Conservation (phyloP, 2,888 invertebrate species). For the Cryptosula pallasiana region DNA sequence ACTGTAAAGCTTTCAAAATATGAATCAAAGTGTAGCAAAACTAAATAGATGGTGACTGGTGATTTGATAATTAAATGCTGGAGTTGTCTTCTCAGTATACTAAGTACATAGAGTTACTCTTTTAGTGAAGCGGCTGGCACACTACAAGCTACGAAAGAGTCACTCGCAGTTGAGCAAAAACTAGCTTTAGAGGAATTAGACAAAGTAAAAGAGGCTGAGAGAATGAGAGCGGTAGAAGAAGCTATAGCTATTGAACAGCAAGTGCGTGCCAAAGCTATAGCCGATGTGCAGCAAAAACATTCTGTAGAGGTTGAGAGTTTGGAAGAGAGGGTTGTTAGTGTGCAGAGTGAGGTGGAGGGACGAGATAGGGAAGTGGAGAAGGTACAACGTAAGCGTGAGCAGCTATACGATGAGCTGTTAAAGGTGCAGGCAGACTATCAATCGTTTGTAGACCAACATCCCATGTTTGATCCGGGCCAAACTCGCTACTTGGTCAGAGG, state of each 20-base stretch:
- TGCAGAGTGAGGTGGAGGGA: not conserved
- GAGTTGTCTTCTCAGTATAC: not conserved
- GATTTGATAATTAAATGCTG: too few species aligned
- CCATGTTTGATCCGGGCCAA: constrained; percentile 5
- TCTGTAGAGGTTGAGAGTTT: not conserved
- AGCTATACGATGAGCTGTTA: constrained; percentile 1
- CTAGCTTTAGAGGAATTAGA: constrained; percentile 27
- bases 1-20: too few species aligned
- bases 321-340: not conserved
- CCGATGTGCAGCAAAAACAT: not conserved
- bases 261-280: constrained; percentile 63
- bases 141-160: constrained; percentile 30
- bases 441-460: not conserved
- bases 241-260: constrained; percentile 68
- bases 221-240: constrained; percentile 27
- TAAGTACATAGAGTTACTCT: not conserved
- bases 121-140: constrained; percentile 25
- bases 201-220: constrained; percentile 31
- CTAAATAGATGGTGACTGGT: not conserved
- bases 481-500: not conserved
- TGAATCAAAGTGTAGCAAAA: constrained; percentile 27
- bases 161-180: constrained; percentile 23
- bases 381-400: constrained; percentile 7
- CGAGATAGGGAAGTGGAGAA: not conserved
- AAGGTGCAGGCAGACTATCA: constrained; percentile 2